A percentile compares a stretch with the other conserved stretches of the same genome.
Evolutionary conservation across 2,797 vertebrate genomes (phyloP).

Genomic region (Scomberomorus guttatus): DNA sequence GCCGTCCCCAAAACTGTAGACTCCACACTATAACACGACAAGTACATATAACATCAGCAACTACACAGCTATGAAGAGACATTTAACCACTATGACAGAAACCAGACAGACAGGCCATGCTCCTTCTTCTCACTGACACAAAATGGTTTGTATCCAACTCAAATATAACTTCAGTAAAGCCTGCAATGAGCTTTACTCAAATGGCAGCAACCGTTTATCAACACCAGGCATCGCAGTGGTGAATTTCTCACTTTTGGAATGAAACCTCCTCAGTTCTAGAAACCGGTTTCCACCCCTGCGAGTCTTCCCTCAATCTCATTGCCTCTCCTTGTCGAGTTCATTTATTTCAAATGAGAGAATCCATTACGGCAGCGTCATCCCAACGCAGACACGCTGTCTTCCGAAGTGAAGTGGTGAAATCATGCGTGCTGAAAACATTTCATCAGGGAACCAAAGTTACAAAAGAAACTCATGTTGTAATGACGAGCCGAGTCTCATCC

Average conservation of each 20-base stretch:
- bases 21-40: too few species aligned
- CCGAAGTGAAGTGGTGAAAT: slow-evolving; percentile 50
- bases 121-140: neutral
- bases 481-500: slow-evolving; percentile 37
- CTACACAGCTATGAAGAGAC: neutral
- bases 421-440: slow-evolving; percentile 59
- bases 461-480: slow-evolving; percentile 37
- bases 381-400: slow-evolving; percentile 41
- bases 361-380: slow-evolving; percentile 61
- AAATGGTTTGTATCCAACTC: neutral
- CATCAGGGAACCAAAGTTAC: slow-evolving; percentile 49
- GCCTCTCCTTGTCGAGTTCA: slow-evolving; percentile 53
- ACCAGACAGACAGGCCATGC: neutral
- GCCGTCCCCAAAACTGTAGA: too few species aligned
- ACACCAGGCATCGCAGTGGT: neutral
- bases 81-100: neutral
- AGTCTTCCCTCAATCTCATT: slow-evolving; percentile 45
- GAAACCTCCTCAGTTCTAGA: neutral
- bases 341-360: slow-evolving; percentile 68
- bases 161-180: neutral
- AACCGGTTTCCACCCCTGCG: slow-evolving; percentile 19
- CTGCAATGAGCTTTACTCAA: neutral
- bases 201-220: neutral
- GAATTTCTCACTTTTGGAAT: slow-evolving; percentile 18
- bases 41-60: neutral